Base-by-base conservation (phyloP, 2,888 invertebrate genomes). In the Tethea ocularis region DNA sequence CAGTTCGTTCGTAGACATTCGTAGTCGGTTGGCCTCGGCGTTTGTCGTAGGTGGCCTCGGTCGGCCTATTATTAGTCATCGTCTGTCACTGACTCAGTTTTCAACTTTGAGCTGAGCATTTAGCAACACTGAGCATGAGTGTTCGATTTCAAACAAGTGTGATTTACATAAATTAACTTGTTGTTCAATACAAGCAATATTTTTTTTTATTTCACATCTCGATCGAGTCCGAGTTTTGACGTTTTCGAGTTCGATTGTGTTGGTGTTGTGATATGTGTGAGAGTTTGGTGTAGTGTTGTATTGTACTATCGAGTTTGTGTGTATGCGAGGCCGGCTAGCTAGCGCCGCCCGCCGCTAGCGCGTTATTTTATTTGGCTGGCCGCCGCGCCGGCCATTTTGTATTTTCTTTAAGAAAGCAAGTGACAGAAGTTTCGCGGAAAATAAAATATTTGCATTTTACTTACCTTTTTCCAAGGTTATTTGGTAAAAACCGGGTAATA, bases 361-460 rank as follows among this genome's bases (percentile, higher is more conserved):
- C 33, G 33, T 33, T 13, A 13, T 33, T 33, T 33, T 33, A 20
- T 46, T 10, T 20, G 15, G 10, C 15, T 17, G 15, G 17, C 36
- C 36, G 36, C 17, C 17, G 46, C 20, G 78, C 78, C 90, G 86
- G 91, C 91, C 91, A 91, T 91, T 86, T 91, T 91, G 90, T 86
- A 84, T 87, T 86, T 87, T 86, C 75, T 69, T 17, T 75, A 72
- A 68, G 69, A 68, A 68, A 62, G 66, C 70, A 70, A 72, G 66
- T 78, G 82, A 79, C 77, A 80, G 82, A 79, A 81, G 75, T 80
- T 79, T 26, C 74, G 82, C 82, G 82, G 79, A 86, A 86, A 88
- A 83, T 78, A 79, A 77, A 69, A 71, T 65, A 68, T 78, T 77
- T 72, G 72, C 76, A 72, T 78, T 78, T 74, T 77, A 65, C 60